Evolutionary conservation across 2,797 vertebrate species (phyloP).

Genomic region (Taenioides sp.): DNA sequence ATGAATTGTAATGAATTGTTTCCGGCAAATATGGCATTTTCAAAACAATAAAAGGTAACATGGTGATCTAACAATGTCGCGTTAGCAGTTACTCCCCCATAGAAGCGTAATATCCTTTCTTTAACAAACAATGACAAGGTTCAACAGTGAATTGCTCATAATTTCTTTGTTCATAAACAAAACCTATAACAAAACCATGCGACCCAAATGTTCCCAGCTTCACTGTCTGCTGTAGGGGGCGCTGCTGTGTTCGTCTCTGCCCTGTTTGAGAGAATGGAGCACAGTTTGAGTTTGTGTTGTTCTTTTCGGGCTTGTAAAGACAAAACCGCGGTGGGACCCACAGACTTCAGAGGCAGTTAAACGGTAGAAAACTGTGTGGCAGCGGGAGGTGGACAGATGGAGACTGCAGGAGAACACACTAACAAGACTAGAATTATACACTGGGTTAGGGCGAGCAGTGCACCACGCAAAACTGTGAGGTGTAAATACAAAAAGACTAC

Average conservation of each 20-base stretch:
- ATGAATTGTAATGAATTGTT: no score
- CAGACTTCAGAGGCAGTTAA: conserved; percentile 26
- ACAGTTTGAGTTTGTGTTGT: neutral
- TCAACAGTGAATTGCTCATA: neutral
- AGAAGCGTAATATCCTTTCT: no score
- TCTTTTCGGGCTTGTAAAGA: neutral
- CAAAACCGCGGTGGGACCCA: conserved; percentile 4
- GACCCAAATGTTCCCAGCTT: neutral
- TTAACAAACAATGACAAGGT: no score
- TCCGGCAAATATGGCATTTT: no score
- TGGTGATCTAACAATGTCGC: no score
- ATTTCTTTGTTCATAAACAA: neutral
- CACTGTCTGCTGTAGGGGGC: neutral
- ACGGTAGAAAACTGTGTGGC: conserved; percentile 26
- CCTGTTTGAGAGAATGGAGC: neutral
- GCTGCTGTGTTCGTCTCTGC: neutral
- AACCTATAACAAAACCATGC: neutral
- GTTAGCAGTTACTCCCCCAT: no score
- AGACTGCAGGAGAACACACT: neutral
- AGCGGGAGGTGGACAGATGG: conserved; percentile 26
- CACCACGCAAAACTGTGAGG: neutral
- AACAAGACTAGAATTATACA: conserved; percentile 13
- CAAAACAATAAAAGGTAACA: no score
- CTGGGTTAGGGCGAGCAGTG: neutral
- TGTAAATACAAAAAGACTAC: neutral